Base-by-base conservation (phyloP, 2,888 invertebrate genomes). In the Rhogogaster chlorosoma region DNA sequence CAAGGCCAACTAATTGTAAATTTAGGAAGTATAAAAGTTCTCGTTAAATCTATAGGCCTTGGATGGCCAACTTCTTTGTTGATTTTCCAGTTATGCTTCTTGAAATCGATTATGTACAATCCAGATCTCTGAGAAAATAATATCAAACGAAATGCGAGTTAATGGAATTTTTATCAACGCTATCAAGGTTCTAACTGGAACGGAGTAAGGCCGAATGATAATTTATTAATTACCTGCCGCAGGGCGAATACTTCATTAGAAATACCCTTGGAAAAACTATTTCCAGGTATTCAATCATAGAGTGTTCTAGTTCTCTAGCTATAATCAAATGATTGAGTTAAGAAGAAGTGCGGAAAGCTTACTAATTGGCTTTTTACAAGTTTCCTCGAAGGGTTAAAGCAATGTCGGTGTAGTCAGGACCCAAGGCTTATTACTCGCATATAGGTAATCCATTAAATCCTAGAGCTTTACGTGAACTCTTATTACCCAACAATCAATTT, bases 161-260 rank as follows among this genome's bases (percentile, higher is more conserved):
- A 2, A 67, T 67, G 67, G 67, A 67, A 67, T 67, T 67, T 67
- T 32, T 67, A 42, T 42, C 71, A 42, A 73, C 22, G 42, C 42
- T 42, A 42, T 73, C n/a, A 73, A 26, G 42, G n/a, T 42, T n/a
- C 15, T 42, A 73, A 22, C 71, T 22, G 26, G 18, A n/a, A 73
- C 71, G 3, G 26, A 22, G 71, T 73, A 42, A 38, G 71, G 42
- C n/a, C 42, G 36, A 26, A 73, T 38, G 42, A 42, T 73, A 36
- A 73, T 73, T 73, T 42, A 73, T 73, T 42, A 42, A 73, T 73
- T 42, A 42, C 29, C 15, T 3, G 67, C 12, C 32, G 18, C 32
- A 32, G 18, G 32, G 36, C 42, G 71, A 73, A 42, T 73, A 73
- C 38, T 73, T 38, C 22, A 42, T 73, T 42, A 42, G 71, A 73